Evolutionary conservation across 2,797 vertebrate species (phyloP).

Genomic region (Basileuterus tristriatus): DNA sequence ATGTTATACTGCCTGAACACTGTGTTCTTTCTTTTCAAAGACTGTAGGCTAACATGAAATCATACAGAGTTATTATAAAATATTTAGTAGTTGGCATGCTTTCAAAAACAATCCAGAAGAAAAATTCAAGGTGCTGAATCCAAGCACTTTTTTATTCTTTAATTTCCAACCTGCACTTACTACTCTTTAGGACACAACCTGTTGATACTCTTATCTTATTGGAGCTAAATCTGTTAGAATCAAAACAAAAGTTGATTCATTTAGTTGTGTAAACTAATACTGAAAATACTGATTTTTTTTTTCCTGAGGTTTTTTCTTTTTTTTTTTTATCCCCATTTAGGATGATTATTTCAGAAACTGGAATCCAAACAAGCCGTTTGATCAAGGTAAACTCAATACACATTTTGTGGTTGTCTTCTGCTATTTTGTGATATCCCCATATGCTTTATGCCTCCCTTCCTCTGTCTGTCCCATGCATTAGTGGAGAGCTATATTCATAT

Average conservation of each 20-base stretch:
- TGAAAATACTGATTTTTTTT: conserved; percentile 13
- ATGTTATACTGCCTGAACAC: neutral
- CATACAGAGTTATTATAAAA: neutral
- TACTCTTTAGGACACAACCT: neutral
- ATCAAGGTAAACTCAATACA: conserved; percentile 83
- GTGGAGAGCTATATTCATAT: neutral
- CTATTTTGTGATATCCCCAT: neutral
- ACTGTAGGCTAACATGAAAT: neutral
- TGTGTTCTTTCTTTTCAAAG: neutral
- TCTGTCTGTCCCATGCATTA: neutral
- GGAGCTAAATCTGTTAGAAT: neutral
- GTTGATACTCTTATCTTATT: neutral
- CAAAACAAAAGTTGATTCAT: neutral
- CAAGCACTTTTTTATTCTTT: neutral
- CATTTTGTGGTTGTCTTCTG: neutral
- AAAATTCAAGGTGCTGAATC: neutral
- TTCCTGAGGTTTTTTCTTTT: conserved; percentile 13
- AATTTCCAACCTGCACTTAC: neutral
- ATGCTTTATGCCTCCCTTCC: neutral
- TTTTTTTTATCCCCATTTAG: conserved; percentile 64
- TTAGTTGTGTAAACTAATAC: neutral
- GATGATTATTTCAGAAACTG: conserved; percentile 97
- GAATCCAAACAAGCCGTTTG: conserved; percentile 89
- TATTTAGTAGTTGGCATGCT: neutral
- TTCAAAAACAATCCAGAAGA: neutral